Evolutionary conservation across 2,113 vertebrate genomes (phyloP), one percentile per base, ranked within the genome.

Genomic region (Anser brachyrhynchus): DNA sequence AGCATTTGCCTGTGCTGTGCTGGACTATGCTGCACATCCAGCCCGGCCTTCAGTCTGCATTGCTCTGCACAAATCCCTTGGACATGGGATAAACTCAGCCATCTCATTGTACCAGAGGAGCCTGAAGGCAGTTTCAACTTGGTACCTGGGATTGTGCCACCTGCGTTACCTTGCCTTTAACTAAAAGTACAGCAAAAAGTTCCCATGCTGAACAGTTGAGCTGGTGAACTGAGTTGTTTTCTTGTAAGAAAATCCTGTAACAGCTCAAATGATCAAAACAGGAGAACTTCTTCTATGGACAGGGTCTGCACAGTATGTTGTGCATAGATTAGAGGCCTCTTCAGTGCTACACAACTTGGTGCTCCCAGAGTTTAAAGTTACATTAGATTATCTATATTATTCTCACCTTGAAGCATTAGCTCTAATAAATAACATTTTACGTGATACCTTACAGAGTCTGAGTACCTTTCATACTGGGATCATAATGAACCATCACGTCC

Each of bases 361-460:
- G 7, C 44, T 89, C 65, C 11, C 49, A 59, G 11, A 11, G 64
- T n/a, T 46, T 64, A 64, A 82, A 67, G 3, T 6, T 31, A 41
- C 18, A 3, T 41, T 12, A 84, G 13, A 62, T 59, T 57, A 46
- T 51, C 5, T 3, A 12, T 62, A 22, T 10, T 78, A 21, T 18
- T 87, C 16, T 39, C 25, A 90, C 19, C 37, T 81, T 58, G 22
- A 16, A 54, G 8, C 6, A 3, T 31, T 74, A 78, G 23, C 2
- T 4, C 10, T 84, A 72, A 91, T 78, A 87, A 87, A 54, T 33
- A 74, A 0, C 15, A 78, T 78, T 91, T 93, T 49, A 87, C 54
- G 58, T 44, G 0, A 64, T n/a, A 41, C 3, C 4, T 44, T 39
- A 21, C 5, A 28, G 23, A 78, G 13, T 44, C 37, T 3, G 1